Percentiles rank a stretch among this genome's conserved stretches.
phyloP scores from a whole-genome alignment of 2,888 invertebrate genomes.

The Aphidoletes aphidimyza region DNA sequence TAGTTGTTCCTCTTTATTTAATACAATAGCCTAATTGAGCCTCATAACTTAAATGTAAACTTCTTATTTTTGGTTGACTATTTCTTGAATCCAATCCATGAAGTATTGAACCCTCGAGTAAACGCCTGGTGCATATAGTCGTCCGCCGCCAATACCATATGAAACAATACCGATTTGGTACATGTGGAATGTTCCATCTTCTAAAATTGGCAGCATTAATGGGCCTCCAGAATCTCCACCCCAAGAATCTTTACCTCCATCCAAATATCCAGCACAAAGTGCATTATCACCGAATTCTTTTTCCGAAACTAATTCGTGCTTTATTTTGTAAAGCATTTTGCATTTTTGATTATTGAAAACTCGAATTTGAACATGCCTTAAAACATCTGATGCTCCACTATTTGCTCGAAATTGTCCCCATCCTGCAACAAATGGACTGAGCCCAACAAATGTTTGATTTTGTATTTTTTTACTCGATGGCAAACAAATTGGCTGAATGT shows the following conservation, averaged over 20 bases:
- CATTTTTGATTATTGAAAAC: conserved; percentile 74
- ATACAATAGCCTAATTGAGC: no score
- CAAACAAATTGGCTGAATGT: conserved; percentile 80
- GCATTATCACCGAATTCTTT: conserved; percentile 64
- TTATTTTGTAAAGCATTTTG: conserved; percentile 62
- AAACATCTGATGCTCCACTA: conserved; percentile 73
- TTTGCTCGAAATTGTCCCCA: conserved; percentile 68
- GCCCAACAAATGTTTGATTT: conserved; percentile 69
- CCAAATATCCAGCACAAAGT: conserved; percentile 64
- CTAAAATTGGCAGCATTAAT: conserved; percentile 62
- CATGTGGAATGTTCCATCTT: conserved; percentile 58
- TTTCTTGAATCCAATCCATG: conserved; percentile 71
- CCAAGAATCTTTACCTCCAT: conserved; percentile 65
- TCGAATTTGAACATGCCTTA: conserved; percentile 79
- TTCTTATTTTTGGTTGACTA: no score
- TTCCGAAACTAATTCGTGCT: conserved; percentile 60
- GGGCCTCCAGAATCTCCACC: no score
- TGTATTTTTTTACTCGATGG: conserved; percentile 71
- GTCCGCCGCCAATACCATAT: conserved; percentile 74
- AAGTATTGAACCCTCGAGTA: conserved; percentile 73
- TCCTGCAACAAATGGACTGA: conserved; percentile 79
- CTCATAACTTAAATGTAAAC: no score
- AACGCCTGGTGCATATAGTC: conserved; percentile 73
- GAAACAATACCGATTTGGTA: conserved; percentile 75
- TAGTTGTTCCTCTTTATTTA: no score